These are phyloP conservation scores for Ceyx melanurus DNA, from an alignment of 2,113 vertebrate species.

Conservation along the genomic window DNA sequence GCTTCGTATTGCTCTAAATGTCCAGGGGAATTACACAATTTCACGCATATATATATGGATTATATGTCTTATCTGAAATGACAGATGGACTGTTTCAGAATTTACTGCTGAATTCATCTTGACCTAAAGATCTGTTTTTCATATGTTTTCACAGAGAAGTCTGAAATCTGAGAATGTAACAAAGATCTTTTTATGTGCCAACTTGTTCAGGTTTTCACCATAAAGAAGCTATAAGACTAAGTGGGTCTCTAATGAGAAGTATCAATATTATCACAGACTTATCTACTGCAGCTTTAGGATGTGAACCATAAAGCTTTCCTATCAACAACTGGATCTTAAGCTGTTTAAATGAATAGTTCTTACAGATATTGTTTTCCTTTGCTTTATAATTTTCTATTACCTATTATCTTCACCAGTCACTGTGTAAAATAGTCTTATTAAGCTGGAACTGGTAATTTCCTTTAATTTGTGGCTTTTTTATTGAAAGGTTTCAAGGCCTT, in stretches of 20 bases:
- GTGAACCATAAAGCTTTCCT: not conserved
- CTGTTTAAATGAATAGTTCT: not conserved
- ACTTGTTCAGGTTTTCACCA: not conserved
- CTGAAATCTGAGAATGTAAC: not conserved
- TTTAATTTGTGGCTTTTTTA: not conserved
- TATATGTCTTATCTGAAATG: not conserved
- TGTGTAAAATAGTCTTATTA: not conserved
- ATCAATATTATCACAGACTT: not conserved
- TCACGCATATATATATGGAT: not conserved
- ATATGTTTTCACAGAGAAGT: not conserved
- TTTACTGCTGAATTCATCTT: not conserved
- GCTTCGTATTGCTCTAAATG: not conserved
- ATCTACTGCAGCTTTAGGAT: not conserved
- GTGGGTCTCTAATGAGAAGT: not conserved
- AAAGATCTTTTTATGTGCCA: not conserved
- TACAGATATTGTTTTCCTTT: not conserved
- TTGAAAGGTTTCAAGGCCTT: not conserved
- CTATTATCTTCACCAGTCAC: not conserved
- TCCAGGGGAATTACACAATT: not conserved
- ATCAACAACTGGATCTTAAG: not conserved
- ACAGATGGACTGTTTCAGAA: not conserved
- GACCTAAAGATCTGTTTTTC: not conserved
- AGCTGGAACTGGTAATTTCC: not conserved
- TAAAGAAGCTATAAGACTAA: not conserved
- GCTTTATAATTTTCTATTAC: not conserved